Evolutionary conservation across 2,113 vertebrate genomes (phyloP).

Genomic region (Ailuropoda melanoleuca): DNA sequence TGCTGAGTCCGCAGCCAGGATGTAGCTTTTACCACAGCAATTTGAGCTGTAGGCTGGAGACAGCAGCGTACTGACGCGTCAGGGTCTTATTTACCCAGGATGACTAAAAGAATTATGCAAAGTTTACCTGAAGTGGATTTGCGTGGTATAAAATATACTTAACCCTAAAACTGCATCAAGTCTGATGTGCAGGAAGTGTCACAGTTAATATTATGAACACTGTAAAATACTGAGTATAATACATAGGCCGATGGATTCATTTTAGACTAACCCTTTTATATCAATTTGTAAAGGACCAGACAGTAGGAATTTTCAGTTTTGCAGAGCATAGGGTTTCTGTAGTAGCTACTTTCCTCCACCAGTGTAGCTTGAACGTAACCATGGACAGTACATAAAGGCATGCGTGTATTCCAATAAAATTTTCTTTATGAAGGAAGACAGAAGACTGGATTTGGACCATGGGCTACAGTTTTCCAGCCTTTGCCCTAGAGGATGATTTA

Average conservation of each 20-base stretch:
- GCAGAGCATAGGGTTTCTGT: not conserved
- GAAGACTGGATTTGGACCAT: not conserved
- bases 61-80: not conserved
- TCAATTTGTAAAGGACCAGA: not conserved
- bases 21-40: not conserved
- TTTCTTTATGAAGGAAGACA: not conserved
- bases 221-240: not conserved
- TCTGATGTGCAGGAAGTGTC: not conserved
- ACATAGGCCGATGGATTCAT: not conserved
- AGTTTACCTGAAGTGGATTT: not conserved
- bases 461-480: not conserved
- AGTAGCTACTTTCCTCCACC: not conserved
- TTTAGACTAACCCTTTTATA: not conserved
- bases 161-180: not conserved
- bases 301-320: not conserved
- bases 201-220: not conserved
- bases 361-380: not conserved
- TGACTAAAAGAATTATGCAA: not conserved
- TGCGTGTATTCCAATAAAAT: not conserved
- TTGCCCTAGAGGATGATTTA: not conserved
- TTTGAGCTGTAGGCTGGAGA: not conserved
- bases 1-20: not conserved
- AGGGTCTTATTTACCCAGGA: slow-evolving; percentile 10
- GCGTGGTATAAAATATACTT: not conserved
- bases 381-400: not conserved